phyloP scores from a whole-genome alignment of 1,140 invertebrate genomes.

The Orius laevigatus region DNA sequence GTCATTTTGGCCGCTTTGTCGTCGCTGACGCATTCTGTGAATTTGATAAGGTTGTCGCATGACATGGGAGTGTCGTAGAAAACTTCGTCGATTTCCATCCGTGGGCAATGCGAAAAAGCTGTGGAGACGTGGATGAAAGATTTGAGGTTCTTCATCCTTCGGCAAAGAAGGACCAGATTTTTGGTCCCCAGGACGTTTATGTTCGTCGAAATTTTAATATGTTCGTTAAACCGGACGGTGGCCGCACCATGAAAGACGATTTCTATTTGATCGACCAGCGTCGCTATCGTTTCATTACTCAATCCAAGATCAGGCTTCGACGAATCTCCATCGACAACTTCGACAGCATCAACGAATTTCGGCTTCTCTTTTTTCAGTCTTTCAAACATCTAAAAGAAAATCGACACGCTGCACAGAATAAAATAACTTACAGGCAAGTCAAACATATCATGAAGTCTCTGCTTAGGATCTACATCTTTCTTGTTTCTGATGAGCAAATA shows the following conservation, averaged over 20 bases:
- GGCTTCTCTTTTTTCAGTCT: conserved; percentile 23
- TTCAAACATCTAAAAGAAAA: conserved; percentile 34
- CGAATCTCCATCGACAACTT: conserved; percentile 62
- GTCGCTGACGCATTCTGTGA: conserved; percentile 31
- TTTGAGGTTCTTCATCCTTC: conserved; percentile 42
- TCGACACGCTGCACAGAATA: not conserved
- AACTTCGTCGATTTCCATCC: conserved; percentile 40
- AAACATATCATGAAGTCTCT: conserved; percentile 48
- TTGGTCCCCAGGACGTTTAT: conserved; percentile 45
- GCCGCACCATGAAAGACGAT: conserved; percentile 68
- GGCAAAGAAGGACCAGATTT: conserved; percentile 40
- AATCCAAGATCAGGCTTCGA: conserved; percentile 54
- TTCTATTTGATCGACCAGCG: conserved; percentile 24
- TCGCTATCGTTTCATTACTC: conserved; percentile 44
- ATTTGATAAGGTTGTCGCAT: conserved; percentile 30
- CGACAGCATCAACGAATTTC: conserved; percentile 26
- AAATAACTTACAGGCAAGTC: conserved; percentile 45
- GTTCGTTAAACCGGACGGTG: conserved; percentile 74
- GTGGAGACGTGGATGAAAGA: conserved; percentile 49
- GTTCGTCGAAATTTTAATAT: conserved; percentile 42
- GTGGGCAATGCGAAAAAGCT: conserved; percentile 49
- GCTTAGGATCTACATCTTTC: conserved; percentile 52
- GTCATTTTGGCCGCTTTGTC: conserved; percentile 31
- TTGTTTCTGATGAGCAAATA: conserved; percentile 66
- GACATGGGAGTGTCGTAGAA: conserved; percentile 32